Base-by-base conservation (phyloP, 1,140 invertebrate genomes). In the Planococcus citri region DNA sequence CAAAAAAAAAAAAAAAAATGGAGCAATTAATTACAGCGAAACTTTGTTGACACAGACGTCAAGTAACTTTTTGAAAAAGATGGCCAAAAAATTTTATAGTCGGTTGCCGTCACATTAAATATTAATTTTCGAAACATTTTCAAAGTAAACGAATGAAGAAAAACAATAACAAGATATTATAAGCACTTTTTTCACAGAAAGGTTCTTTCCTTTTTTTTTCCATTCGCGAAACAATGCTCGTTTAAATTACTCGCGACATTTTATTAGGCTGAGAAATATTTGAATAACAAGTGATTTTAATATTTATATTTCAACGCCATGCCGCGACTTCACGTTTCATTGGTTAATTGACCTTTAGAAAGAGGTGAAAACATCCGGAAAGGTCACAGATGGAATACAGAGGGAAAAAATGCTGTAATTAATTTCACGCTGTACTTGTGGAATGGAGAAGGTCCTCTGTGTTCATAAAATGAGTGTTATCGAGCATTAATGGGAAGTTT, bases 31-130 rank as follows among this genome's bases (percentile, higher is more conserved):
- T 51, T 51, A 51, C n/a, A 9, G 4, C 17, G 41, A 51, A 51
- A 51, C 41, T 51, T 51, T 51, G 41, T 51, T 51, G 41, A 51
- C 41, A 51, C 41, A 51, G 41, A 51, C n/a, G 41, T 51, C 41
- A 51, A 51, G 6, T n/a, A 51, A 51, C 12, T 51, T 51, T 51
- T 51, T 14, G 41, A 14, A 20, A 51, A 51, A 51, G n/a, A 3
- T 20, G 41, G 10, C 17, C 12, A 20, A 51, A 51, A 51, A 51
- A 51, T 51, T 51, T 51, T 17, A 51, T 51, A 51, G 41, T 4
- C 41, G 41, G 41, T 51, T 51, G 41, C 41, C 41, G 41, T 51
- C n/a, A 51, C 41, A 51, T 51, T 51, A 51, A 51, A 51, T 51
- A 51, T 51, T 51, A 51, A 51, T 51, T 51, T 51, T 51, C 41